Evolutionary conservation across 2,888 invertebrate genomes (phyloP).

Genomic region (Electrophaes corylata): DNA sequence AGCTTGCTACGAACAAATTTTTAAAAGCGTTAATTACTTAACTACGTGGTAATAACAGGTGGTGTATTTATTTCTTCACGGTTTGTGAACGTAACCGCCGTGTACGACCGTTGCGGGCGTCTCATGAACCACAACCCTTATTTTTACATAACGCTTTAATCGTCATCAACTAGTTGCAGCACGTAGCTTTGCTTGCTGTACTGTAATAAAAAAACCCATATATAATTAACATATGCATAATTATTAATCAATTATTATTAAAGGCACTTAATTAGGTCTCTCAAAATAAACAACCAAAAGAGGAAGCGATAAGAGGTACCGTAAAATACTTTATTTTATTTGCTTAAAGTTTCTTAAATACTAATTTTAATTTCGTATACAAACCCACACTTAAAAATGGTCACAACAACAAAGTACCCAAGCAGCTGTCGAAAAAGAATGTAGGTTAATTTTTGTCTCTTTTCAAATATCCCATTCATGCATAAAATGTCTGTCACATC

Average conservation of each 20-base stretch:
- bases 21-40: not conserved
- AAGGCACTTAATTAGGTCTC: too few relatives aligned
- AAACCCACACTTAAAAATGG: not conserved
- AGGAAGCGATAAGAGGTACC: too few relatives aligned
- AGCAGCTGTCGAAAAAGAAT: not conserved
- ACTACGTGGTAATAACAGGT: slow-evolving; percentile 57
- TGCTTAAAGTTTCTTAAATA: too few relatives aligned
- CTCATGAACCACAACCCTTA: slow-evolving; percentile 1
- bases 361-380: not conserved
- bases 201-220: too few relatives aligned
- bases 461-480: not conserved
- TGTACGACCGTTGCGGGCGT: slow-evolving; percentile 20
- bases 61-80: slow-evolving; percentile 63
- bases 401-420: not conserved
- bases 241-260: too few relatives aligned
- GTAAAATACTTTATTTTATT: too few relatives aligned
- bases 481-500: not conserved
- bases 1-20: not conserved
- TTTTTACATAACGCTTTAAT: slow-evolving; percentile 14
- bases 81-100: slow-evolving; percentile 69
- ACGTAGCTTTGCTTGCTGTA: not conserved
- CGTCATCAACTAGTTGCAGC: slow-evolving; percentile 3
- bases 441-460: not conserved
- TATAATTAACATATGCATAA: too few relatives aligned
- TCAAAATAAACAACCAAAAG: too few relatives aligned